A percentile compares a stretch with the other conserved stretches of the same genome.
These are phyloP conservation scores for Chymomyza amoena DNA, from an alignment of 2,888 invertebrate species.

Conservation along the genomic window DNA sequence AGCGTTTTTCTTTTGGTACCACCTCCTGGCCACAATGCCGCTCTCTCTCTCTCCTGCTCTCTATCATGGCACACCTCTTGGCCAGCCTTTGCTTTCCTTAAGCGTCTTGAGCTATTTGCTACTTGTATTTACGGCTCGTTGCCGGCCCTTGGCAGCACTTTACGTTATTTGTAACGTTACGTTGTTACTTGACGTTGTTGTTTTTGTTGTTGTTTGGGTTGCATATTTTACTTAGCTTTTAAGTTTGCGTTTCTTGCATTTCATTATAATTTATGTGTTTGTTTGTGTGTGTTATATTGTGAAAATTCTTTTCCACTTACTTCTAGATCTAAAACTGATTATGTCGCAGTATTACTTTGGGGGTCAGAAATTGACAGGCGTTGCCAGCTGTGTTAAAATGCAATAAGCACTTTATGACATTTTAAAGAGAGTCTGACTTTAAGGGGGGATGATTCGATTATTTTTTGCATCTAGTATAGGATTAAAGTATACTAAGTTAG, in stretches of 20 bases:
- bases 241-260: constrained; percentile 32
- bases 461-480: no score
- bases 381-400: neutral
- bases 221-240: constrained; percentile 57
- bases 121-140: constrained; percentile 54
- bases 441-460: neutral
- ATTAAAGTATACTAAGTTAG: no score
- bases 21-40: neutral
- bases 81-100: constrained; percentile 12
- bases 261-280: constrained; percentile 6
- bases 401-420: neutral
- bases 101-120: constrained; percentile 67
- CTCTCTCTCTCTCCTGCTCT: neutral
- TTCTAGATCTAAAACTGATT: constrained; percentile 62
- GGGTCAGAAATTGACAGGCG: neutral
- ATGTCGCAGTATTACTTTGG: constrained; percentile 8
- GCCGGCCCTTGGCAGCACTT: constrained; percentile 1
- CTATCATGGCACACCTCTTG: neutral
- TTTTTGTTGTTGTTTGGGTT: constrained; percentile 29
- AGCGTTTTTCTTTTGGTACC: constrained; percentile 40
- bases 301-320: constrained; percentile 68
- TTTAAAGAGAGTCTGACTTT: neutral
- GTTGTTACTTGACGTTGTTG: constrained; percentile 15
- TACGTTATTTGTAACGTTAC: neutral
- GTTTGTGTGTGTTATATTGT: constrained; percentile 43